Base-by-base conservation (phyloP, 2,797 vertebrate genomes). In the Crypturellus tataupa region DNA sequence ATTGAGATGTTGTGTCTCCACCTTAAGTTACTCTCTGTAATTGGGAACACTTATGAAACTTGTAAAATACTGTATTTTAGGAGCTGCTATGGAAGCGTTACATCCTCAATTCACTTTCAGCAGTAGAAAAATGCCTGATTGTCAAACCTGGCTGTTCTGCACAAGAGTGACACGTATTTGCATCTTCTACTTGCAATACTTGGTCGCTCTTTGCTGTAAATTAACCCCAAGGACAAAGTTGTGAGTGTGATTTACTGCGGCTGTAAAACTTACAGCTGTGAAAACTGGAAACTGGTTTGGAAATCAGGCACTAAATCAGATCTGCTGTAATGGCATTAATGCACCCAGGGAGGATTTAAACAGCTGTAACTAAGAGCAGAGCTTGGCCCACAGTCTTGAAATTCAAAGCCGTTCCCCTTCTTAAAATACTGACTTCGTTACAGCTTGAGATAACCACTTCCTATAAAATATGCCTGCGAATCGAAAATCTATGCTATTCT, bases 381-480 rank as follows among this genome's bases (percentile, higher is more conserved):
- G 80, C 42, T 60, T 85, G 92, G 70, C 59, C 56, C 63, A 18
- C 42, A 53, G 49, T 63, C 87, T 69, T 49, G 37, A 94, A 94
- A 72, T 40, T 17, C 29, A 79, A 89, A 47, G 31, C 44, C 63
- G 67, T 65, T 87, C 27, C 53, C 10, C 55, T 25, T 65, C 90
- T 86, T 93, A 80, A 91, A 93, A 89, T 80, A 93, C 4, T 91
- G 93, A 91, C 75, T 71, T 83, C 29, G 62, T 58, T 85, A 65
- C 44, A 76, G 59, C 82, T 93, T 79, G 82, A 87, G 63, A 85
- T 47, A 63, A 24, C n/a, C 60, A 81, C 53, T 85, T 87, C 33
- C 12, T 17, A 56, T 29, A 84, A 95, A 94, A 84, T 20, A 86
- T 0, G 15, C 11, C 69, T 9, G 17, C 4, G n/a, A 83, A 72